Evolutionary conservation across 2,797 vertebrate genomes (phyloP), one percentile per base, ranked within the genome.

Genomic region (Cynopterus sphinx): DNA sequence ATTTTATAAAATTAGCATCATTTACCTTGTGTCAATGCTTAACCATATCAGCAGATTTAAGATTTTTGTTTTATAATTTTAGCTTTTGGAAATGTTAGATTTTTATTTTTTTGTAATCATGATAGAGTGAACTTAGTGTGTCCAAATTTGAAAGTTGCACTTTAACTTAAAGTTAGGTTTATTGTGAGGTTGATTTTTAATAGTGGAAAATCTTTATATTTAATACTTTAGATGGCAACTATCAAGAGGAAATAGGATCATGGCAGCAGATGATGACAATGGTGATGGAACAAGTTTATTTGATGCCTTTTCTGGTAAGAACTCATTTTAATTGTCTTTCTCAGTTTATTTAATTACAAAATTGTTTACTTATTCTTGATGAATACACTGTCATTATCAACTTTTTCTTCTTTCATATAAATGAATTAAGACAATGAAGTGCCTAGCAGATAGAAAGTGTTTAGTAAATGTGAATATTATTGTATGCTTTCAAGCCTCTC

Each of bases 211-310:
- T 89, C 92, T 86, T 97, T 92, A 15, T 95, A 2, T 91, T 97
- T 78, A 82, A 90, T 78, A 86, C 1, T 0, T 22, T 74, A 98
- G 98, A 98, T 98, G 98, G 98, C 77, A 97, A 95, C 97, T 95
- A 65, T 94, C 94, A 5, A 98, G 98, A 98, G 97, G 81, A 96
- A 82, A 94, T 95, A 97, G 88, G 97, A 98, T 97, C 98, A 98
- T 99, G 98, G 98, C 98, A 98, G 86, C 98, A 26, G 98, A 97
- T 97, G 97, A 98, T 90, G 98, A 98, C 82, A 97, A 84, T 95
- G 97, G 97, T 94, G 97, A 98, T 97, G 98, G 97, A 92, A 94
- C 98, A 94, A 97, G 95, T 97, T 97, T 98, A 96, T 98, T 98
- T 95, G 98, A 97, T 96, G 92, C 79, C 85, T 89, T 89, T 75